Conservation (phyloP, 2,888 invertebrate species). For the Autographa gamma region DNA sequence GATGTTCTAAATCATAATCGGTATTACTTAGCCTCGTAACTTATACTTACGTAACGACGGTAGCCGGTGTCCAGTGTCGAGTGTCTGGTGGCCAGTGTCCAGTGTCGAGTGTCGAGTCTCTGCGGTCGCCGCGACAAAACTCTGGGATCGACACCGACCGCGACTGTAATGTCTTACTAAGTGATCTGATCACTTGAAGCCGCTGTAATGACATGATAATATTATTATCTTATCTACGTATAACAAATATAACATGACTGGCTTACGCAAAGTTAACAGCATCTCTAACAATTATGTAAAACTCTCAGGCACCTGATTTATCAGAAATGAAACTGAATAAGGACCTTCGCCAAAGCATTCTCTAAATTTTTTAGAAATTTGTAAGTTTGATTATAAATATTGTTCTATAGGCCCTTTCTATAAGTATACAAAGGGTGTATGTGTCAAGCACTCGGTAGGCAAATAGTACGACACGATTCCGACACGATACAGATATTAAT, state of each 20-base stretch:
- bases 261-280: no score
- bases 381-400: no score
- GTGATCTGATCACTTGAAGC: background rate
- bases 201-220: background rate
- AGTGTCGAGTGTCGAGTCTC: background rate
- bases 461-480: background rate
- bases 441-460: background rate
- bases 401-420: no score
- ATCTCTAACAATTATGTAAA: no score
- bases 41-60: slow-evolving; percentile 24
- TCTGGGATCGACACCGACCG: slow-evolving; percentile 7
- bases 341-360: no score
- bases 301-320: no score
- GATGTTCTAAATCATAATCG: slow-evolving; percentile 6
- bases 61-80: background rate
- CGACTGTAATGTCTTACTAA: slow-evolving; percentile 8
- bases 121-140: slow-evolving; percentile 5
- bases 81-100: background rate
- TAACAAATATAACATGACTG: no score
- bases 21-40: slow-evolving; percentile 36
- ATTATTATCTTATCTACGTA: no score
- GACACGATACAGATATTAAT: slow-evolving; percentile 53
- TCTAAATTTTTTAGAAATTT: no score
- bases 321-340: no score
- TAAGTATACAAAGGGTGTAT: background rate